A percentile compares a stretch with the other conserved stretches of the same genome.
Conservation (phyloP, 2,797 vertebrate genomes). For the Characodon lateralis region DNA sequence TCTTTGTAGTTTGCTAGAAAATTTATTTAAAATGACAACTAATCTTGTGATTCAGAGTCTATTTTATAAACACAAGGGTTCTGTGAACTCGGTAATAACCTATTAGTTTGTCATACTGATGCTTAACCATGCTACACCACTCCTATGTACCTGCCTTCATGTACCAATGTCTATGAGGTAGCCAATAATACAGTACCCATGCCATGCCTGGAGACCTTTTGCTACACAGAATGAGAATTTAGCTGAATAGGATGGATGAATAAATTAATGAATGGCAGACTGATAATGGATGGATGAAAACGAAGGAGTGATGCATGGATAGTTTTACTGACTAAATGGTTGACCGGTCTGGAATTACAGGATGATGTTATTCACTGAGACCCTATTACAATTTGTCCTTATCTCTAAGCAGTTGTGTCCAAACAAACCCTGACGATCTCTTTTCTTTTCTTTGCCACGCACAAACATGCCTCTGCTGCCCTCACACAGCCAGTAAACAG, state of each 20-base stretch:
- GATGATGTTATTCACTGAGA: conserved; percentile 47
- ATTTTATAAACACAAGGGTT: not conserved
- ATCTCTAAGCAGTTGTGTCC: conserved; percentile 51
- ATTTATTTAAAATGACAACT: not conserved
- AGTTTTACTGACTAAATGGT: conserved; percentile 41
- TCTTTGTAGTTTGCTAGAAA: not conserved
- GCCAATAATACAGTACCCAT: not conserved
- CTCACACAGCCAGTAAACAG: conserved; percentile 48
- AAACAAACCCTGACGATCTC: conserved; percentile 31
- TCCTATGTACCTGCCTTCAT: too few species aligned
- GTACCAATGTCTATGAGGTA: not conserved
- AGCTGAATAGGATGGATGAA: not conserved
- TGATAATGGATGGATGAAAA: conserved; percentile 1
- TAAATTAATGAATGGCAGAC: conserved; percentile 4
- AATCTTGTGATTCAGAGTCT: not conserved
- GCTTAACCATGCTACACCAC: not conserved
- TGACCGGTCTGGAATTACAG: conserved; percentile 64
- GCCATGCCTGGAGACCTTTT: not conserved
- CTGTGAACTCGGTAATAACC: not conserved
- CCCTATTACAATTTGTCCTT: conserved; percentile 52
- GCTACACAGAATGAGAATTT: not conserved
- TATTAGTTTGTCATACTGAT: not conserved
- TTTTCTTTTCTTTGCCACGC: conserved; percentile 19
- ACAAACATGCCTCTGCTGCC: conserved; percentile 21
- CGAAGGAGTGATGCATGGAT: conserved; percentile 4